A percentile compares a stretch with the other conserved stretches of the same genome.
These are phyloP conservation scores for Melanostoma scalare DNA, from an alignment of 2,888 invertebrate species.

Conservation along the genomic window DNA sequence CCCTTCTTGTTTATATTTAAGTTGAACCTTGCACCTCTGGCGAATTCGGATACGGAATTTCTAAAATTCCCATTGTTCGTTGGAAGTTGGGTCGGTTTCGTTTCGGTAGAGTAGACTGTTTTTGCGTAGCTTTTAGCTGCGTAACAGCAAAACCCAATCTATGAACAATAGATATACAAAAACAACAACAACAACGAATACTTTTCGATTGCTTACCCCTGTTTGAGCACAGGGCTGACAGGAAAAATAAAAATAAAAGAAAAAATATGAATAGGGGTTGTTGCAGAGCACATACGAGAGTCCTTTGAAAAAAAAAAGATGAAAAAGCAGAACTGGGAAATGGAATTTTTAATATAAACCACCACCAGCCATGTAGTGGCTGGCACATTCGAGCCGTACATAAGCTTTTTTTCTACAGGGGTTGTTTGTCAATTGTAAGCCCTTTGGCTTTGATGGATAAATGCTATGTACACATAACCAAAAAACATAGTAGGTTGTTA, in stretches of 20 bases:
- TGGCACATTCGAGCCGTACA: conserved; percentile 10
- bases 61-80: conserved; percentile 64
- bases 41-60: conserved; percentile 44
- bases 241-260: conserved; percentile 27
- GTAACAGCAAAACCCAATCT: conserved; percentile 47
- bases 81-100: not conserved
- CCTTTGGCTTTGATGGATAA: conserved; percentile 45
- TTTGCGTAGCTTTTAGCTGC: conserved; percentile 52
- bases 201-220: conserved; percentile 53
- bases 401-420: conserved; percentile 30
- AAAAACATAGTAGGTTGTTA: conserved; percentile 33
- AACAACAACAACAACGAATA: conserved; percentile 48
- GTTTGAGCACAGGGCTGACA: conserved; percentile 20
- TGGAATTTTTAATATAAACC: conserved; percentile 70
- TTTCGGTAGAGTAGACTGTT: conserved; percentile 38
- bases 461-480: conserved; percentile 46
- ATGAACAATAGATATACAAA: conserved; percentile 59
- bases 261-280: conserved; percentile 46
- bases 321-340: conserved; percentile 55
- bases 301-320: conserved; percentile 15
- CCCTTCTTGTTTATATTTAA: not conserved
- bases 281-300: conserved; percentile 37
- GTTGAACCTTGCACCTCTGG: conserved; percentile 9
- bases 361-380: conserved; percentile 48
- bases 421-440: conserved; percentile 61